Conservation (phyloP, 2,888 invertebrate genomes). For the Stenotaenia linearis region DNA sequence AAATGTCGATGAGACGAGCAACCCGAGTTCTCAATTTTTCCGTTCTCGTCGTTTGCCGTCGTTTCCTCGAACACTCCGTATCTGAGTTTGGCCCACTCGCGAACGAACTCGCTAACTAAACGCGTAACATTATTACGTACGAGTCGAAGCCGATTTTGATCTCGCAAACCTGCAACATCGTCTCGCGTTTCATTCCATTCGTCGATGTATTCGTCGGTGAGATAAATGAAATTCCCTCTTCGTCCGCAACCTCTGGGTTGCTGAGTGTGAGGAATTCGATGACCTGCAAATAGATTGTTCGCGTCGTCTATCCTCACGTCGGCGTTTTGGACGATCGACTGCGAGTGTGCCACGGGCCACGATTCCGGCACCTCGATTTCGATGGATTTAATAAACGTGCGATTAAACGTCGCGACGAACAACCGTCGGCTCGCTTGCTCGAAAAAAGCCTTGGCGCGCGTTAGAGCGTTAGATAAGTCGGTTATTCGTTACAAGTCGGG, state of each 20-base stretch:
- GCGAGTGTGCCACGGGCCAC: slow-evolving; percentile 39
- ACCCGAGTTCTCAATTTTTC: background rate
- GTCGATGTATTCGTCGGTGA: slow-evolving; percentile 36
- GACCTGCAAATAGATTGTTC: background rate
- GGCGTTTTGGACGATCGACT: background rate
- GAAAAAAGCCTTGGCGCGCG: no score
- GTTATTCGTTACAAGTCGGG: no score
- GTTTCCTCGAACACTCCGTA: slow-evolving; percentile 42
- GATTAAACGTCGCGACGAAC: slow-evolving; percentile 41
- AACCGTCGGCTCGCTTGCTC: slow-evolving; percentile 41
- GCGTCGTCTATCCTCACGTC: slow-evolving; percentile 38
- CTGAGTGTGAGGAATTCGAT: slow-evolving; percentile 41
- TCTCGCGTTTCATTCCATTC: background rate
- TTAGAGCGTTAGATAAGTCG: no score
- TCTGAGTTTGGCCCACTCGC: slow-evolving; percentile 42
- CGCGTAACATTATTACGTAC: no score
- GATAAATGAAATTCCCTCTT: slow-evolving; percentile 40
- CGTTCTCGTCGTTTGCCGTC: background rate
- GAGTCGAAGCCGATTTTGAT: background rate
- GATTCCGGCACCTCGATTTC: slow-evolving; percentile 42
- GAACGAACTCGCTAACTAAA: slow-evolving; percentile 37
- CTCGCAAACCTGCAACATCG: background rate
- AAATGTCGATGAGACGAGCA: background rate
- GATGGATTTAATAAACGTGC: slow-evolving; percentile 41
- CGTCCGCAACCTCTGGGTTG: slow-evolving; percentile 42